Base-by-base conservation (phyloP, 2,888 invertebrate genomes). In the Scrobipalpa atriplicella region DNA sequence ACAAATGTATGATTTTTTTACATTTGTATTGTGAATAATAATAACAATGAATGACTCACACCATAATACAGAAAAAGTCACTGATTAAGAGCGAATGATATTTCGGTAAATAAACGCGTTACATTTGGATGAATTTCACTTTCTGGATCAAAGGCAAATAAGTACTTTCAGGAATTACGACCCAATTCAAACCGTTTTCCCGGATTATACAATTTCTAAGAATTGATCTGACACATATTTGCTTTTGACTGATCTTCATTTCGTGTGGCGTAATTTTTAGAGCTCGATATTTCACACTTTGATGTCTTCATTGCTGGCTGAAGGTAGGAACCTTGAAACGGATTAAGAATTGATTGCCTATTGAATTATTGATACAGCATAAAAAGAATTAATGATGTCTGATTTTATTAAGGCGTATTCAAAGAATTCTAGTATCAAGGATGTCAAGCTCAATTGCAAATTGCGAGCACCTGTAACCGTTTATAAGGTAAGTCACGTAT, bases 251-350 rank as follows among this genome's bases (percentile, higher is more conserved):
- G 19, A 47, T 47, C 47, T 16, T 16, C 16, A 47, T 16, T n/a
- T 10, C 47, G 47, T 13, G n/a, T 47, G 47, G n/a, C 43, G 43
- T 43, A 43, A 47, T 16, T 47, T 8, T 10, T 47, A 47, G 16
- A 47, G 47, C 47, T 47, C 47, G 16, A 47, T 47, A 47, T 47
- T 47, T 47, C 47, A 47, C 5, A 47, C 47, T 16, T 16, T 47
- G 47, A 47, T 47, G 47, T 47, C 47, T 47, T 47, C 47, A n/a
- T 47, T 16, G 13, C 5, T 10, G 13, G n/a, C 5, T 10, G n/a
- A 47, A 47, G 1, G n/a, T 2, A 29, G 29, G 16, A n/a, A 47
- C 47, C 47, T 47, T 47, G 16, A 47, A 47, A n/a, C 47, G 16
- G 16, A 47, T 47, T 16, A 47, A 1, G n/a, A 43, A 47, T n/a